phyloP scores from a whole-genome alignment of 2,797 vertebrate genomes.

The Lepilemur septentrionalis region DNA sequence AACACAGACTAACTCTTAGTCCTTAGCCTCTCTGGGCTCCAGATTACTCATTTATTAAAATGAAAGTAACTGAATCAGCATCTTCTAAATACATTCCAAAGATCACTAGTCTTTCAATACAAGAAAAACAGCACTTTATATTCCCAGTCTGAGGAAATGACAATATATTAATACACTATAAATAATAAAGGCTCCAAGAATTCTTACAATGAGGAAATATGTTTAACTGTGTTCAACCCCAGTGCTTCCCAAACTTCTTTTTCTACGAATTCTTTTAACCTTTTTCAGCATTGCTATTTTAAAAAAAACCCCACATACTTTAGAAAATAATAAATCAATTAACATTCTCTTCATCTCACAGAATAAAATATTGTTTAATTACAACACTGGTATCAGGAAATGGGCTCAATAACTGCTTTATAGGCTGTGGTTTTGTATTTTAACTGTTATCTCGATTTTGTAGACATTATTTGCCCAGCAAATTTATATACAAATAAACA shows the following conservation, averaged over 20 bases:
- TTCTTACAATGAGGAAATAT: background rate
- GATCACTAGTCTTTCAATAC: background rate
- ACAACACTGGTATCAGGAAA: background rate
- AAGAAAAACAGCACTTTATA: background rate
- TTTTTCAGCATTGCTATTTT: background rate
- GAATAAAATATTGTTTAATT: slow-evolving; percentile 1
- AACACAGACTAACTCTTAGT: background rate
- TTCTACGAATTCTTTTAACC: background rate
- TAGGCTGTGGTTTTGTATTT: background rate
- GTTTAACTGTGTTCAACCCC: background rate
- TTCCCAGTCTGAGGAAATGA: background rate
- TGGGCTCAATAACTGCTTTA: background rate
- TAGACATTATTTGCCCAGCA: background rate
- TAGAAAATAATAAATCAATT: background rate
- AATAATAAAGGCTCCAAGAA: background rate
- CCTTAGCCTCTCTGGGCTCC: background rate
- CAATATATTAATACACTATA: background rate
- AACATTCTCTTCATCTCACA: background rate
- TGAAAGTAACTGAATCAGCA: background rate
- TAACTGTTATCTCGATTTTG: background rate
- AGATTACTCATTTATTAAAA: slow-evolving; percentile 16
- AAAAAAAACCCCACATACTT: background rate
- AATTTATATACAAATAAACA: background rate
- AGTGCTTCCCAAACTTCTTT: background rate
- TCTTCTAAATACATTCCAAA: slow-evolving; percentile 19